Evolutionary conservation across 2,797 vertebrate species (phyloP), one percentile per base, ranked within the genome.

Genomic region (Zalophus californianus): DNA sequence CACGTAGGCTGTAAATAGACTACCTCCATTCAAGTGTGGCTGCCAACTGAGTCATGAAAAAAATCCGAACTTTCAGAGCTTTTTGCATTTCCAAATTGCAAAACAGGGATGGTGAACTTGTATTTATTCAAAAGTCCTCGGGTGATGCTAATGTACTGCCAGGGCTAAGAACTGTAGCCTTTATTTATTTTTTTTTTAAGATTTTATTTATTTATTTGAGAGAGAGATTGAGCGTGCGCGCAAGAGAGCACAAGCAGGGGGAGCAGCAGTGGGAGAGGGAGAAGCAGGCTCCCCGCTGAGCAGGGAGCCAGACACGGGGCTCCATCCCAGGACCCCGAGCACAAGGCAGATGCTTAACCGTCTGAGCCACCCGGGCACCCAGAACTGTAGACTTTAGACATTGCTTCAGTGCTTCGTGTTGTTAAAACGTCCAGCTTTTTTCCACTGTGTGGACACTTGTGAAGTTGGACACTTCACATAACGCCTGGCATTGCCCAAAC

Each of bases 201-300:
- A 35, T 68, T 68, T 68, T 68, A 35, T 68, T 35, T 68, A 35
- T 20, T n/a, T 68, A 68, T 35, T 35, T 68, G n/a, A 35, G 66
- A 68, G 8, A 2, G 18, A 35, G n/a, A 35, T 35, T 3, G 10
- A 35, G n/a, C 3, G n/a, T 64, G 29, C 1, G 1, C 1, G 18
- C 4, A 18, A 35, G 18, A 35, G 66, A 35, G 66, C 66, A 66
- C 29, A 66, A 66, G 62, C n/a, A 68, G n/a, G 18, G 66, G 62
- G 32, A 66, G 13, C 29, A 2, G 2, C 32, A 20, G 8, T 11
- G 66, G n/a, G 4, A 21, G 54, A 56, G 54, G 18, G 54, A 68
- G 18, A 68, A 35, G 18, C 18, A 18, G 14, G n/a, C 66, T 35
- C n/a, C n/a, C n/a, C n/a, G 35, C 66, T 21, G 15, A 66, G 62